phyloP scores from a whole-genome alignment of 2,113 vertebrate genomes.

The Antigone vipio region DNA sequence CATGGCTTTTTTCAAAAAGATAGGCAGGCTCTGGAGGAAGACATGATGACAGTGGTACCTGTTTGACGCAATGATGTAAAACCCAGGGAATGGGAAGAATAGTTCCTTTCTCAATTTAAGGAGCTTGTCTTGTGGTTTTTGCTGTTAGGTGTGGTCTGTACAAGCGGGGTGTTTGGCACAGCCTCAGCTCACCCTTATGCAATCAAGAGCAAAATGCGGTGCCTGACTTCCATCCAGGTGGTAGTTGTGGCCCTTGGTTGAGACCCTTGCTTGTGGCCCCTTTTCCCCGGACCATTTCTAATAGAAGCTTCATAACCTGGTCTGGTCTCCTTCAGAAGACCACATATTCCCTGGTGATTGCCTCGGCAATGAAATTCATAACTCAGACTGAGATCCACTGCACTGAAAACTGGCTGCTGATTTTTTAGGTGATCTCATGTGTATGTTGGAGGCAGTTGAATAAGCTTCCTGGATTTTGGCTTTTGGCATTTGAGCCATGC shows the following conservation, averaged over 20 bases:
- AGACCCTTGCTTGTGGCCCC: background rate
- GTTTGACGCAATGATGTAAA: background rate
- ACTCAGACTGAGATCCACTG: background rate
- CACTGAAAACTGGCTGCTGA: background rate
- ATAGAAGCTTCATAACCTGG: background rate
- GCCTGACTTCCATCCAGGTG: background rate
- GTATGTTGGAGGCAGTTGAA: background rate
- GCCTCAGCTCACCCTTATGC: background rate
- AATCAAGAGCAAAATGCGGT: background rate
- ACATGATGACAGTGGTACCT: fast-evolving
- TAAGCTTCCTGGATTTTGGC: background rate
- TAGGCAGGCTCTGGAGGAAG: background rate
- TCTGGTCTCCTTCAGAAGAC: background rate
- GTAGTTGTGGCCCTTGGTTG: background rate
- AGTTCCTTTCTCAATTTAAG: background rate
- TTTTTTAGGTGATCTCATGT: background rate
- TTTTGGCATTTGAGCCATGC: background rate
- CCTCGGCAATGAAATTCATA: background rate
- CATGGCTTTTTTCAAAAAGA: background rate
- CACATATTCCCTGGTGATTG: background rate
- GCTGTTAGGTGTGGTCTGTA: background rate
- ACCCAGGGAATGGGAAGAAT: background rate
- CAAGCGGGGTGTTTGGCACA: background rate
- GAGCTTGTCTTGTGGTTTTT: background rate
- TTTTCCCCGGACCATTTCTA: background rate